Conservation (phyloP, 2,888 invertebrate species). For the Phlogophora meticulosa region DNA sequence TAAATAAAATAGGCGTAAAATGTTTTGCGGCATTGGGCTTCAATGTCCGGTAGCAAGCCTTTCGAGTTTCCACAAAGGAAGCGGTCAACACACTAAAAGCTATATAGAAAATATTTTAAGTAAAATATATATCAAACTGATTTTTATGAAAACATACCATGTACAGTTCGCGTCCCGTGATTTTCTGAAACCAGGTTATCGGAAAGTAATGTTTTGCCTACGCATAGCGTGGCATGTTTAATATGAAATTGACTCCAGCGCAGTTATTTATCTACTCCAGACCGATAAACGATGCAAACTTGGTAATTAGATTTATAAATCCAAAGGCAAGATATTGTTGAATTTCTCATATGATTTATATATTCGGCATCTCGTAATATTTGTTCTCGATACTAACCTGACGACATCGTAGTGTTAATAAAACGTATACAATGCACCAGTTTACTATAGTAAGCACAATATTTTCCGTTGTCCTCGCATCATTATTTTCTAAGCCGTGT, state of each 20-base stretch:
- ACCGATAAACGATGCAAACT: too few species aligned
- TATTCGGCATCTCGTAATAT: slow-evolving; percentile 17
- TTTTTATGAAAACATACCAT: slow-evolving; percentile 1
- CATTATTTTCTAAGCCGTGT: slow-evolving; percentile 12
- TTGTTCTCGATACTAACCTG: slow-evolving; percentile 6
- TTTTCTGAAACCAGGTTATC: too few species aligned
- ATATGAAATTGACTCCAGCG: too few species aligned
- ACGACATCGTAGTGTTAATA: neutral
- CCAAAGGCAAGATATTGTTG: slow-evolving; percentile 11
- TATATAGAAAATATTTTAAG: slow-evolving; percentile 12
- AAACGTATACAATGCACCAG: slow-evolving; percentile 29
- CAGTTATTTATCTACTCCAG: too few species aligned
- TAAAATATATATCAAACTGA: neutral
- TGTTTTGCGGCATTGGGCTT: slow-evolving; percentile 28
- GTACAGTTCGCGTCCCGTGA: neutral
- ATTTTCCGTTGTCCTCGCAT: slow-evolving; percentile 31
- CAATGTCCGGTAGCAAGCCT: slow-evolving; percentile 6
- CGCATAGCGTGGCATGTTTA: too few species aligned
- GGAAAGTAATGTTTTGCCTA: too few species aligned
- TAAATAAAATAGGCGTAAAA: slow-evolving; percentile 19
- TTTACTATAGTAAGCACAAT: slow-evolving; percentile 50
- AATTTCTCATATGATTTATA: slow-evolving; percentile 8
- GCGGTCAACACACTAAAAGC: neutral
- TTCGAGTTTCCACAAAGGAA: slow-evolving; percentile 9
- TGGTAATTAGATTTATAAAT: slow-evolving; percentile 4